Conservation (phyloP, 2,113 vertebrate genomes). For the Pedionomus torquatus region DNA sequence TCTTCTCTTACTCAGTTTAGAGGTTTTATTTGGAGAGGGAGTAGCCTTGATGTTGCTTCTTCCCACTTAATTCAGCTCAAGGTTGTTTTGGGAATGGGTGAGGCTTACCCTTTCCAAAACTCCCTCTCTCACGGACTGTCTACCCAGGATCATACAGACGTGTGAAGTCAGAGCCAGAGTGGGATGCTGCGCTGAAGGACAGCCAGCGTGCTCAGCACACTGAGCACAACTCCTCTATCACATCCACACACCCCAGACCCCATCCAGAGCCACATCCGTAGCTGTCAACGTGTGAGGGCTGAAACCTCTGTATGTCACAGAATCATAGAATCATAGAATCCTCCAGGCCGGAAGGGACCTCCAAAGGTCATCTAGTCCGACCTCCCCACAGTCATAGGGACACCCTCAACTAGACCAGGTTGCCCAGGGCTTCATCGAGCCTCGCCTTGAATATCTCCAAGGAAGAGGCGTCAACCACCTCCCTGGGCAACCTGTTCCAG, state of each 20-base stretch:
- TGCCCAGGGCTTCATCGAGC: too few relatives aligned
- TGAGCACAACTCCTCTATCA: background rate
- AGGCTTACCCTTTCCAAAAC: background rate
- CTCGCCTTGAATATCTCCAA: too few relatives aligned
- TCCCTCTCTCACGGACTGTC: background rate
- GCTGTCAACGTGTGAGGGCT: background rate
- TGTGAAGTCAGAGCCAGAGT: background rate
- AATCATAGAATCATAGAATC: too few relatives aligned
- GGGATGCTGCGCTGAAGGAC: background rate
- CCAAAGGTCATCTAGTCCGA: too few relatives aligned
- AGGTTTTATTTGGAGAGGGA: background rate
- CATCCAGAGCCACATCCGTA: background rate
- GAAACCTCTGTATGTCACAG: background rate
- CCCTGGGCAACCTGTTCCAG: too few relatives aligned
- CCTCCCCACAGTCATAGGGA: too few relatives aligned
- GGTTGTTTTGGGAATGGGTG: background rate
- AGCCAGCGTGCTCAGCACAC: background rate
- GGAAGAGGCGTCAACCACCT: too few relatives aligned
- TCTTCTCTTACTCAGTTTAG: background rate
- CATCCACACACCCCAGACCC: background rate
- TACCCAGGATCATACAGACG: background rate
- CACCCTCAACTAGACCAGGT: too few relatives aligned
- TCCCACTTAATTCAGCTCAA: background rate
- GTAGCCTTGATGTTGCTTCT: background rate
- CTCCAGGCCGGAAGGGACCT: too few relatives aligned